Evolutionary conservation across 1,140 invertebrate genomes (phyloP).

Genomic region (Heliothis virescens): DNA sequence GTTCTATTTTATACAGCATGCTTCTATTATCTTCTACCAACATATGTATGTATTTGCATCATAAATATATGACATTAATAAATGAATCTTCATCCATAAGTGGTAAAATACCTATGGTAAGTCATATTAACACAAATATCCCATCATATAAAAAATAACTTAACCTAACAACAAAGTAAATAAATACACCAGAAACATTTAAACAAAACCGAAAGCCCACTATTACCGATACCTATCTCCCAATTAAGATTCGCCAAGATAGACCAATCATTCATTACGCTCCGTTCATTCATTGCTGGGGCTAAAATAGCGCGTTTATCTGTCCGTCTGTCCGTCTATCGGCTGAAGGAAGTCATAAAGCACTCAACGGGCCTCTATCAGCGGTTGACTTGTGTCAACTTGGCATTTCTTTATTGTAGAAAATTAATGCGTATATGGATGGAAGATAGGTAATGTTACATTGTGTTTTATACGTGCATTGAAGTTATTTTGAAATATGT

Average conservation of each 20-base stretch:
- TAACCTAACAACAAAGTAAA: background rate
- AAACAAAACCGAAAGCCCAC: background rate
- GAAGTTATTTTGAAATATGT: background rate
- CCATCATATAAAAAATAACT: background rate
- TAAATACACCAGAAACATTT: background rate
- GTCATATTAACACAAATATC: no score
- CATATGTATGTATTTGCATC: no score
- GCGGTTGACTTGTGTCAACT: conserved; percentile 67
- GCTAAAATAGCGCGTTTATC: conserved; percentile 74
- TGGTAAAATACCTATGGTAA: no score
- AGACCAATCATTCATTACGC: conserved; percentile 69
- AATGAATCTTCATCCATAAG: no score
- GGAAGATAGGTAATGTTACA: conserved; percentile 18
- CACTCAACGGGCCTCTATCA: conserved; percentile 68
- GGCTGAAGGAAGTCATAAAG: conserved; percentile 76
- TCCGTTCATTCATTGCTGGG: conserved; percentile 65
- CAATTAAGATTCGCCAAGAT: conserved; percentile 55
- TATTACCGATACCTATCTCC: conserved; percentile 13
- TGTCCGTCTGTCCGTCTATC: conserved; percentile 46
- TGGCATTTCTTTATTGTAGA: conserved; percentile 62
- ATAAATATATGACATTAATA: no score
- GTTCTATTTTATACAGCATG: no score
- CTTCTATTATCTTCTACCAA: no score
- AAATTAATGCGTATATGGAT: conserved; percentile 48
- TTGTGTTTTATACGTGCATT: background rate